Conservation (phyloP, 2,113 vertebrate genomes). For the Saccopteryx leptura region DNA sequence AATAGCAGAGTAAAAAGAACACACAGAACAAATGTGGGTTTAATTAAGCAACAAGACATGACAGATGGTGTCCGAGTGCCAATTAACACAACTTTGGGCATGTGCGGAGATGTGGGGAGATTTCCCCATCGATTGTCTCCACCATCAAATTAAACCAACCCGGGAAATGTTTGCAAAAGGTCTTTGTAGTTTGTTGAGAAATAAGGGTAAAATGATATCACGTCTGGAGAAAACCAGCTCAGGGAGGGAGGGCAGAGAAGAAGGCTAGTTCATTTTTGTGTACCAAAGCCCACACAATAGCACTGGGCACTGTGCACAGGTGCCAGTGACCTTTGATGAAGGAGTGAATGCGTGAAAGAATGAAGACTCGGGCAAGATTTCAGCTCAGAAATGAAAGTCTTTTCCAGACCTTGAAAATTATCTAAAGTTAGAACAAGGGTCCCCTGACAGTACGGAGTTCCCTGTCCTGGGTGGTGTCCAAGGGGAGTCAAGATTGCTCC, state of each 20-base stretch:
- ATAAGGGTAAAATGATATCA: neutral
- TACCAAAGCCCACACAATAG: neutral
- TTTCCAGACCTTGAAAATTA: conserved; percentile 8
- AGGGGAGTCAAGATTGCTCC: neutral
- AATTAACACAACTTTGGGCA: conserved; percentile 80
- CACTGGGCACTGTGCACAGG: fast-evolving
- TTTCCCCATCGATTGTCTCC: conserved; percentile 61
- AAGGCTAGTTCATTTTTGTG: neutral
- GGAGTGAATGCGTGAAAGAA: neutral
- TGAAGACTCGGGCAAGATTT: neutral
- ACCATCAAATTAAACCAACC: conserved; percentile 28
- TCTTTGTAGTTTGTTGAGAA: conserved; percentile 41
- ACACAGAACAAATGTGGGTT: conserved; percentile 83
- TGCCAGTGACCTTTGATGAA: neutral
- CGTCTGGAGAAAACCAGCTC: neutral
- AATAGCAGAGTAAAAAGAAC: conserved; percentile 79
- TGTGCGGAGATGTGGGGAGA: conserved; percentile 48
- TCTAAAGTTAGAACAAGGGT: neutral
- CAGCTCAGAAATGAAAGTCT: neutral
- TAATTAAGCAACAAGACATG: conserved; percentile 85
- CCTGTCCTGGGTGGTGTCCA: neutral
- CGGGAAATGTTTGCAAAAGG: neutral
- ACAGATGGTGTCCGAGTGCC: conserved; percentile 76
- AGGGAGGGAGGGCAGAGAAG: neutral
- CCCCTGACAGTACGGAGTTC: neutral